phyloP scores from a whole-genome alignment of 30 jellyfish, hydroid and myxozoan species.

The Pelagia noctiluca region DNA sequence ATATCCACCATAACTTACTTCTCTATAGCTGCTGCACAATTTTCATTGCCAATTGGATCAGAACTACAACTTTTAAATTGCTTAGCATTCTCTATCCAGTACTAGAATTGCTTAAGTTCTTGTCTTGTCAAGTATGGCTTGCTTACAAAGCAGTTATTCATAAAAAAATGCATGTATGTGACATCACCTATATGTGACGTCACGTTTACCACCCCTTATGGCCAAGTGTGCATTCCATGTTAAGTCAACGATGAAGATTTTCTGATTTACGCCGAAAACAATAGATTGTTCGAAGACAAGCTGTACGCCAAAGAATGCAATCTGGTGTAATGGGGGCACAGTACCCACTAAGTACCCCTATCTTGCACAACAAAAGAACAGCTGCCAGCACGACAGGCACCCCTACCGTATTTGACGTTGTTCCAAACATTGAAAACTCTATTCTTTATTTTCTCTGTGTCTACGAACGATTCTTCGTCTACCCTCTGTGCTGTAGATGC shows the following conservation, averaged over 20 bases:
- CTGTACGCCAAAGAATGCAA: background rate
- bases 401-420: constrained; percentile 97
- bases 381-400: background rate
- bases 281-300: background rate
- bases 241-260: too few species aligned
- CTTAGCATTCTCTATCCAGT: too few species aligned
- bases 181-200: background rate
- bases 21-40: too few species aligned
- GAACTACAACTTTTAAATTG: too few species aligned
- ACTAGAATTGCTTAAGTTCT: too few species aligned
- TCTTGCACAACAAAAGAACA: background rate
- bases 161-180: background rate
- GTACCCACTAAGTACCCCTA: background rate
- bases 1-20: too few species aligned
- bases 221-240: background rate
- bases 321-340: background rate
- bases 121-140: background rate
- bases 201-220: background rate
- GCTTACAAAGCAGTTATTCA: background rate
- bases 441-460: constrained; percentile 50
- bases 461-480: constrained; percentile 45
- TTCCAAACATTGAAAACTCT: constrained; percentile 90
- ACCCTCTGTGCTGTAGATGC: background rate
- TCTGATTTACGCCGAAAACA: background rate
- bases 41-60: too few species aligned